These are phyloP conservation scores for Rhinella marina DNA, from an alignment of 2,797 vertebrate species.

Conservation along the genomic window DNA sequence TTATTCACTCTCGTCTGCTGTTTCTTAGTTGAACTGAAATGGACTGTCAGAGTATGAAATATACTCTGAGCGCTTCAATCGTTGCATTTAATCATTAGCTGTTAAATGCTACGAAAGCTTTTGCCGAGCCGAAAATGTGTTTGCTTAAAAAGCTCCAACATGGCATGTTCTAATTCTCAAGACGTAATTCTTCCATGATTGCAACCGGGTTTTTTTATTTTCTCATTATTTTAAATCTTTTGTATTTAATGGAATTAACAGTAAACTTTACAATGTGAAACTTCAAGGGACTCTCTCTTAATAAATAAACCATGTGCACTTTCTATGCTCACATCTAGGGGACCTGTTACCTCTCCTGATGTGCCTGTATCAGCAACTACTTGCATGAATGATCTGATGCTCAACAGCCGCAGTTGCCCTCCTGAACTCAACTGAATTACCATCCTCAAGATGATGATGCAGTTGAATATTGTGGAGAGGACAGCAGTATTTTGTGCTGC, in stretches of 20 bases:
- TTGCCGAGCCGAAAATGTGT: constrained; percentile 21
- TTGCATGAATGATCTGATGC: too few species aligned
- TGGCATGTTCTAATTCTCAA: background rate
- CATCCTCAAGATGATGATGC: too few species aligned
- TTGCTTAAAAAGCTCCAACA: background rate
- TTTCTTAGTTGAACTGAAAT: constrained; percentile 14
- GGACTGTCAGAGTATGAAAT: constrained; percentile 16
- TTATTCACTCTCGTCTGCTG: constrained; percentile 2
- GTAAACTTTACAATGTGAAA: background rate
- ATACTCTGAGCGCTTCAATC: background rate
- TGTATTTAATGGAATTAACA: constrained; percentile 1
- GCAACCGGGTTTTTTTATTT: background rate
- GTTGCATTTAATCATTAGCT: constrained; percentile 15
- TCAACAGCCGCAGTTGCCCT: too few species aligned
- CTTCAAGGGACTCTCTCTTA: background rate
- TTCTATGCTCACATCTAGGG: background rate
- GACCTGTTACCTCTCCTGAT: too few species aligned
- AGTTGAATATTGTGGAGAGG: too few species aligned
- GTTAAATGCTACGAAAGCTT: constrained; percentile 19
- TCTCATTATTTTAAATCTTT: background rate
- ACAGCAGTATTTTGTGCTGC: too few species aligned
- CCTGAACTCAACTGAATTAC: too few species aligned
- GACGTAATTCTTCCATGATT: background rate
- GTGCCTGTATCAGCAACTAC: too few species aligned
- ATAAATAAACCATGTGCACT: background rate